Conservation (phyloP, 1,140 invertebrate genomes). For the Sminthurides bifidus region DNA sequence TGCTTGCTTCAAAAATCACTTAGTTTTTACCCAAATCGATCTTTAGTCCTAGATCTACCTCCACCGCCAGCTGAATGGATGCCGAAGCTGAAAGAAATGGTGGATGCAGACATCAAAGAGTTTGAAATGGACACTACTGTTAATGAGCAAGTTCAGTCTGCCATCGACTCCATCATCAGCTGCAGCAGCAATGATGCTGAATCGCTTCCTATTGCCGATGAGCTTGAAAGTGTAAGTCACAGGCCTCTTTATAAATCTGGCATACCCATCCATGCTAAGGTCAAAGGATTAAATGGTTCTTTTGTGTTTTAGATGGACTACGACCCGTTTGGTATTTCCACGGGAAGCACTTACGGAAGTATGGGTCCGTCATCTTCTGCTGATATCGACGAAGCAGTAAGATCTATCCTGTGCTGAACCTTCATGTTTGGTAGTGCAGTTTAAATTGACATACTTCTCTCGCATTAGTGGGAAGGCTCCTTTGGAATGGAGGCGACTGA, state of each 20-base stretch:
- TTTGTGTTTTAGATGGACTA: conserved; percentile 25
- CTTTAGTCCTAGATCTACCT: conserved; percentile 11
- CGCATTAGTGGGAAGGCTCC: no score
- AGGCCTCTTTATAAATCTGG: background rate
- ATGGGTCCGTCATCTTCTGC: conserved; percentile 25
- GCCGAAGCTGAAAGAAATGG: conserved; percentile 26
- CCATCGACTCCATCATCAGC: conserved; percentile 29
- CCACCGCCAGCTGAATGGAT: conserved; percentile 25
- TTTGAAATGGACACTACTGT: conserved; percentile 27
- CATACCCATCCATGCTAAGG: background rate
- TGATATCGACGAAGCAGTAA: conserved; percentile 31
- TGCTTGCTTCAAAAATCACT: background rate
- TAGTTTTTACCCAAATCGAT: background rate
- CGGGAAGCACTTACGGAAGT: conserved; percentile 13
- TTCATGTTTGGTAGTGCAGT: no score
- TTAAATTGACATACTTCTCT: no score
- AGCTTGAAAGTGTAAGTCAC: conserved; percentile 23
- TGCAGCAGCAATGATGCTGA: conserved; percentile 13
- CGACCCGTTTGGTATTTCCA: conserved; percentile 31
- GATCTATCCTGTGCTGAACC: conserved; percentile 25
- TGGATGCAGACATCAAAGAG: conserved; percentile 28
- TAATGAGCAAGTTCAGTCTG: conserved; percentile 30
- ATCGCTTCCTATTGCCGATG: conserved; percentile 10
- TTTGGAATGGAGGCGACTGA: no score
- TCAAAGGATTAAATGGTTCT: background rate